Base-by-base conservation (phyloP, 2,797 vertebrate species). In the Oreonectes daqikongensis region DNA sequence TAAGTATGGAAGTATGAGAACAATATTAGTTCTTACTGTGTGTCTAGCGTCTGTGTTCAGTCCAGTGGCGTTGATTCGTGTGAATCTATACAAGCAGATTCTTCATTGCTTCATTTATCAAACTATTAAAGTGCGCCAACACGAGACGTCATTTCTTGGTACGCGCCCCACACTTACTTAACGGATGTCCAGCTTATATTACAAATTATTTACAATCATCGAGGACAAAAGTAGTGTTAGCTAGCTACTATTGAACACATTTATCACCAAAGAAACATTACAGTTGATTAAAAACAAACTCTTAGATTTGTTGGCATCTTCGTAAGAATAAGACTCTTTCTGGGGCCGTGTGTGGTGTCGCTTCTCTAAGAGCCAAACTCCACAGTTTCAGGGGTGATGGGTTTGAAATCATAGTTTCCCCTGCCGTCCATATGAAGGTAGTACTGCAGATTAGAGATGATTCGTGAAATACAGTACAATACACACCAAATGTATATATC, bases 341-440 rank as follows among this genome's bases (percentile, higher is more conserved):
- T 79, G 53, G 50, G 71, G 66, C 61, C 15, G 68, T 72, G 68
- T 72, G 30, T 4, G 17, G 28, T 0, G 5, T 35, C 55, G 53
- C 10, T 44, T 18, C 77, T 64, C 48, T 95, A 98, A 17, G 98
- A 99, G 82, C 98, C 97, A 86, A 98, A 99, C 90, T 98, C 96
- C 74, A 97, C 90, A 0, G 98, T 99, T 69, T 98, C 96, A 80
- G 95, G 92, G 14, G 98, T 98, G 90, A 99, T 99, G 87, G 93
- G 94, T 87, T 97, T 97, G 90, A 99, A 99, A 66, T 97, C 96
- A 2, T 99, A 99, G 90, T 93, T 95, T 69, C 97, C 97, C 91
- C 98, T 93, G 44, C 98, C 97, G 22, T 99, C 98, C 97, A 99
- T 99, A 87, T 95, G 97, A 73, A 99, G 94, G 65, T 98, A 99